A percentile compares a stretch with the other conserved stretches of the same genome.
Conservation (phyloP, 35 echinoderm and acorn worm species). For the Apostichopus parvimensis region DNA sequence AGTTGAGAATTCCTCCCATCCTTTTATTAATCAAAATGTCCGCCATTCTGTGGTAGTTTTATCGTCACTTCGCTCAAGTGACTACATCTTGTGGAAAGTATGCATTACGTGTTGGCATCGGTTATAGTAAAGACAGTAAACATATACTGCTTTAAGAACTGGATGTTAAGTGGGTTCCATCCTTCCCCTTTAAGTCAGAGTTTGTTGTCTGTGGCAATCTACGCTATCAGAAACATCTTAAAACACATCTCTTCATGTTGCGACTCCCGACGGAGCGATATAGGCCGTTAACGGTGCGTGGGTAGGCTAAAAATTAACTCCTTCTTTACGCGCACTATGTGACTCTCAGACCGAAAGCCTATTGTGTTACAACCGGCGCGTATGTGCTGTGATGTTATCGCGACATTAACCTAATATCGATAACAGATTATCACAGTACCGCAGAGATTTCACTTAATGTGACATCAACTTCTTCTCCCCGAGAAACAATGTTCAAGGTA, state of each 20-base stretch:
- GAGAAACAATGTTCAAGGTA: neutral
- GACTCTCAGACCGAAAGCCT: neutral
- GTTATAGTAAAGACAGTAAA: no score
- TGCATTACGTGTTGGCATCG: no score
- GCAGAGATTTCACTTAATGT: slow-evolving; percentile 5
- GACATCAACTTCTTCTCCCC: neutral
- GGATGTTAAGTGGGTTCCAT: no score
- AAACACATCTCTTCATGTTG: neutral
- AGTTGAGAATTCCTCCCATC: no score
- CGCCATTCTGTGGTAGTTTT: no score
- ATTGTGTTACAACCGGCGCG: slow-evolving; percentile 2
- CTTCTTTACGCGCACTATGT: neutral
- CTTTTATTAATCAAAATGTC: no score
- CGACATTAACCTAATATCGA: neutral
- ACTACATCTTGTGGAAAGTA: no score
- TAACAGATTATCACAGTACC: slow-evolving; percentile 23
- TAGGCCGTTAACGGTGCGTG: neutral
- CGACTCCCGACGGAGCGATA: neutral
- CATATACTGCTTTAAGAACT: no score
- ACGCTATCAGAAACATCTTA: no score
- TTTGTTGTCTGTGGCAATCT: no score
- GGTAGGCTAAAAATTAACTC: neutral
- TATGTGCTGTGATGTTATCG: slow-evolving; percentile 38
- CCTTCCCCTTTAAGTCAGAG: no score
- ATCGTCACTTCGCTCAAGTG: no score